phyloP scores from a whole-genome alignment of 2,797 vertebrate genomes.

The Parauchenoglanis ngamensis region DNA sequence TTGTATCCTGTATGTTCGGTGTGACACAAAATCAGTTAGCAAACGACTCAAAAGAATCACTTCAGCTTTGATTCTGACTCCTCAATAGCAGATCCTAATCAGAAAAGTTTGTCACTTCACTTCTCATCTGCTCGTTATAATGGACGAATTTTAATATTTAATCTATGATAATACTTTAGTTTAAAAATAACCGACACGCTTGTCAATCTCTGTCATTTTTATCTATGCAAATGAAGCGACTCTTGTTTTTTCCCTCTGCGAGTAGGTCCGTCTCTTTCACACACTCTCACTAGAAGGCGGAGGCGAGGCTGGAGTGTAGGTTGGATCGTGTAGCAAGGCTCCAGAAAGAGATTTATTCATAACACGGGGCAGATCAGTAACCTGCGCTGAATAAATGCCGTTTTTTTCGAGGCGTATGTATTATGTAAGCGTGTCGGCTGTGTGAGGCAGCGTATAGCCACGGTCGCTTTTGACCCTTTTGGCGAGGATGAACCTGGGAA shows the following conservation, averaged over 20 bases:
- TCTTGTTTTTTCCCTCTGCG: background rate
- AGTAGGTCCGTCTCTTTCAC: conserved; percentile 6
- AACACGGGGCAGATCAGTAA: conserved; percentile 12
- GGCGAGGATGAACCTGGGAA: background rate
- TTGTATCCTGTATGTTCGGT: background rate
- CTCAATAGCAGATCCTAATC: background rate
- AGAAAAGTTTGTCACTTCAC: background rate
- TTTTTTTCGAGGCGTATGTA: background rate
- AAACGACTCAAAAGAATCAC: background rate
- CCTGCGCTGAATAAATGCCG: conserved; percentile 13
- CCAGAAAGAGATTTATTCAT: conserved; percentile 31
- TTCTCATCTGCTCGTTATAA: background rate
- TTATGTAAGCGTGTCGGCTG: conserved; percentile 15
- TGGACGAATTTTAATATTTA: background rate
- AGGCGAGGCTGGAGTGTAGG: conserved; percentile 15
- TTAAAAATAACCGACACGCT: background rate
- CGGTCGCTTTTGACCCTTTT: background rate
- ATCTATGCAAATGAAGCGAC: conserved; percentile 21
- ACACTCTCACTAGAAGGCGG: conserved; percentile 9
- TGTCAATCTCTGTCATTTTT: background rate
- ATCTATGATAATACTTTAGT: background rate
- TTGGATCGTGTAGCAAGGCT: background rate
- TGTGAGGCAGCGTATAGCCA: background rate
- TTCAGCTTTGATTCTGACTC: background rate
- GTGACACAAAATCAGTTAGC: background rate